Evolutionary conservation across 2,113 vertebrate species (phyloP).

Genomic region (Electrona antarctica): DNA sequence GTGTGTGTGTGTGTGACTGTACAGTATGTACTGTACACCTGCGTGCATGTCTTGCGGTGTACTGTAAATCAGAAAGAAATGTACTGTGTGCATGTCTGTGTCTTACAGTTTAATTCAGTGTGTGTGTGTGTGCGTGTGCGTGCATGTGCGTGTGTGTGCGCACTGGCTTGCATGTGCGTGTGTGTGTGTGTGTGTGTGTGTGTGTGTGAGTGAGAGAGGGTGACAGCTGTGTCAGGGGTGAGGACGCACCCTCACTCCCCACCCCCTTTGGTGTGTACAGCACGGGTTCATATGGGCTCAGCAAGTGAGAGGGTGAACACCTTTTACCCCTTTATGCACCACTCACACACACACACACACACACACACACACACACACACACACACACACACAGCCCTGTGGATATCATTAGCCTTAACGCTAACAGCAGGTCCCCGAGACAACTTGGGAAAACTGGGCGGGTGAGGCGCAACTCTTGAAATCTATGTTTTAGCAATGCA

Average conservation of each 20-base stretch:
- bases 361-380: slow-evolving; percentile 53
- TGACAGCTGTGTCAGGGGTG: slow-evolving; percentile 72
- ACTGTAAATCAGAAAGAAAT: too few relatives aligned
- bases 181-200: slow-evolving; percentile 12
- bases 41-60: too few relatives aligned
- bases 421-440: slow-evolving; percentile 79
- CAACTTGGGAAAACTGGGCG: slow-evolving; percentile 78
- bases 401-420: slow-evolving; percentile 86
- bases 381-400: slow-evolving; percentile 74
- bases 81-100: background rate
- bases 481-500: slow-evolving; percentile 85
- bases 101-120: too few relatives aligned
- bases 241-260: slow-evolving; percentile 66
- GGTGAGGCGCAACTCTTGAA: slow-evolving; percentile 72
- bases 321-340: slow-evolving; percentile 39
- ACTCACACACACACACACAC: slow-evolving; percentile 15
- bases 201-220: slow-evolving; percentile 47
- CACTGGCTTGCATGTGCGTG: background rate
- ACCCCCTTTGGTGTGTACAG: slow-evolving; percentile 81
- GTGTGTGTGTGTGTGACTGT: slow-evolving; percentile 55
- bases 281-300: slow-evolving; percentile 86
- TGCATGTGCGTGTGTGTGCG: background rate
- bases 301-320: slow-evolving; percentile 86
- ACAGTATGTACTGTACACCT: too few relatives aligned
- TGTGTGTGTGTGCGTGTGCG: slow-evolving; percentile 32